Base-by-base conservation (phyloP, 1,140 invertebrate species). In the Drosophila navojoa region DNA sequence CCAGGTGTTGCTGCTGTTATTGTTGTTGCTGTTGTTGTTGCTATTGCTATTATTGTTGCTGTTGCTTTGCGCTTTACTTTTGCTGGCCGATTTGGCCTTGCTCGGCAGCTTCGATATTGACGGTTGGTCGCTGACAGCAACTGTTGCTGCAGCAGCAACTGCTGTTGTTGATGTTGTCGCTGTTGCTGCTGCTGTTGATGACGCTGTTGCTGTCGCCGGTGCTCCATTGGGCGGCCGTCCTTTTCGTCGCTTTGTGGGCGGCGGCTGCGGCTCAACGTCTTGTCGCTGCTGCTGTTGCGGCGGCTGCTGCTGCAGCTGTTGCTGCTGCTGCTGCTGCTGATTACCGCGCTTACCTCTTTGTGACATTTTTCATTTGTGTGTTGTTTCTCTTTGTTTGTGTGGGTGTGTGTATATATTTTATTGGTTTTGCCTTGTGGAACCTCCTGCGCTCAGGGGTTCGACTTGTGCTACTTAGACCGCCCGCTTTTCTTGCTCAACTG, bases 1-100 rank as follows among this genome's bases (percentile, higher is more conserved):
- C 96, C 96, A 97, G 71, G 87, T 76, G 49, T 72, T 76, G 77
- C 77, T 75, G 66, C 72, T 53, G 70, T 73, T 64, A 22, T 58
- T 47, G 11, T 32, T 50, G 53, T 45, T 60, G 45, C 45, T 61
- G 32, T 19, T 54, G 70, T 60, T 61, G 44, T 29, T 61, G 38
- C 69, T 52, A 52, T 42, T 45, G 67, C 35, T 44, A 40, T 57
- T 42, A 54, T 29, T 59, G 40, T 47, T 68, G 45, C 55, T 71
- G 58, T 47, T 77, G 47, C 81, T 62, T 55, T 81, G 76, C 61
- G 74, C 58, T 77, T 90, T 82, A 64, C 59, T 66, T 63, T 85
- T 85, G 67, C 81, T 85, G 19, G 81, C 70, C 44, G 81, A 79
- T 49, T 90, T 82, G n/a, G 81, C 76, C 63, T 67, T 67, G 54